Percentiles rank a stretch among this genome's conserved stretches.
These are phyloP conservation scores for Hyposoter dolosus DNA, from an alignment of 2,888 invertebrate genomes.

Conservation along the genomic window DNA sequence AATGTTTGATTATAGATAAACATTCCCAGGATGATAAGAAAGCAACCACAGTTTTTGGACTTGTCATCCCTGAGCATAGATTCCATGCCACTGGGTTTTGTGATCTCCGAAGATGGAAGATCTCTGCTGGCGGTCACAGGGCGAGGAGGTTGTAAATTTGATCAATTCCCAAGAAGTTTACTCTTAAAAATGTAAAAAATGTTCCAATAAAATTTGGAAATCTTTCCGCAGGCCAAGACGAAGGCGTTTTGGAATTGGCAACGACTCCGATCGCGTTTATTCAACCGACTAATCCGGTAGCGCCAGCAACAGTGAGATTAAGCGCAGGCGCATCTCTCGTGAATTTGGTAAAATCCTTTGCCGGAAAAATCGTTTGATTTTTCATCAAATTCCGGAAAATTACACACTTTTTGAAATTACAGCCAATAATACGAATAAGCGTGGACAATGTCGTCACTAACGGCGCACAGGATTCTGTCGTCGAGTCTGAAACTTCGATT, in stretches of 20 bases:
- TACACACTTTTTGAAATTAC: conserved; percentile 16
- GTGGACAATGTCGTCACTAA: conserved; percentile 68
- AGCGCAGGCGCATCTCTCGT: conserved; percentile 70
- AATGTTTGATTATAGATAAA: neutral
- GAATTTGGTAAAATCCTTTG: conserved; percentile 65
- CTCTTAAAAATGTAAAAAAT: neutral
- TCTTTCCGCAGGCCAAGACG: conserved; percentile 73
- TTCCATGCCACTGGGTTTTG: conserved; percentile 76
- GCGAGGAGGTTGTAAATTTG: conserved; percentile 50
- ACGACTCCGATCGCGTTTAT: conserved; percentile 77
- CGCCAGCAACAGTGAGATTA: conserved; percentile 70
- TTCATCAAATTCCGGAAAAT: neutral
- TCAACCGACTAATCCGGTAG: conserved; percentile 70
- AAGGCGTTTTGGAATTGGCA: conserved; percentile 77
- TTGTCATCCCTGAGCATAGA: conserved; percentile 60
- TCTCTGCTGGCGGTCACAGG: conserved; percentile 79
- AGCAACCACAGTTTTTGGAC: conserved; percentile 63
- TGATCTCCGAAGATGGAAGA: conserved; percentile 79
- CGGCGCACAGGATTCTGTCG: conserved; percentile 66
- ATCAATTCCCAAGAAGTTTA: neutral
- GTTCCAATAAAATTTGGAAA: neutral
- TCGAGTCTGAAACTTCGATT: conserved; percentile 63
- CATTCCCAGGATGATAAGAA: conserved; percentile 66
- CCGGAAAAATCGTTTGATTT: neutral
- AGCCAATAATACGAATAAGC: conserved; percentile 77